Evolutionary conservation across 2,888 invertebrate genomes (phyloP).

Genomic region (Poecilus cupreus): DNA sequence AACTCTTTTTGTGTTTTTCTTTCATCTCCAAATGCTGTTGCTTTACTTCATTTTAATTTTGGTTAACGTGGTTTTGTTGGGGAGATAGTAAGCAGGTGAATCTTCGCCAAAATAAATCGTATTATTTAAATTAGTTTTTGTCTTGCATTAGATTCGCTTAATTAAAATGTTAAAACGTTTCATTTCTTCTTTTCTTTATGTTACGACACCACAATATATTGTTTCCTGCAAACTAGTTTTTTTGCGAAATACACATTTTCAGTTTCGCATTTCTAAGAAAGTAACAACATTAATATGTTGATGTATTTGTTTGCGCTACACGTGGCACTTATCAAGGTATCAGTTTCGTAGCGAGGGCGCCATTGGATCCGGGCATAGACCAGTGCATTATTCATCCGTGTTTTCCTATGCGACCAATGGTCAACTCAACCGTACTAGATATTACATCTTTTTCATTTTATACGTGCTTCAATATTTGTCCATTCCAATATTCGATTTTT

Average conservation of each 20-base stretch:
- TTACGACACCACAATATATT: neutral
- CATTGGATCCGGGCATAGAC: slow-evolving; percentile 31
- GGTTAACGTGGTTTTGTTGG: slow-evolving; percentile 1
- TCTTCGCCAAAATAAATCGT: slow-evolving; percentile 23
- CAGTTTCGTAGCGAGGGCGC: slow-evolving; percentile 46
- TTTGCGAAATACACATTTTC: neutral
- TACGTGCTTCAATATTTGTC: no score
- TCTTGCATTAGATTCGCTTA: neutral
- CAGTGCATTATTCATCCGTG: slow-evolving; percentile 33
- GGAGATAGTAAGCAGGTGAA: slow-evolving; percentile 16
- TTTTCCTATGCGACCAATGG: no score
- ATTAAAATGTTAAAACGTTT: neutral
- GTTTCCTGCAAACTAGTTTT: neutral
- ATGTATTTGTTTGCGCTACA: slow-evolving; percentile 28
- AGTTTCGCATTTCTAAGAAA: slow-evolving; percentile 26
- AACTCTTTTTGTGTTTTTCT: slow-evolving; percentile 41
- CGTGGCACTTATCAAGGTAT: slow-evolving; percentile 55
- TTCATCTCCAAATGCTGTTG: slow-evolving; percentile 39
- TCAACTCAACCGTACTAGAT: neutral
- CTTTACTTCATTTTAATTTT: slow-evolving; percentile 29
- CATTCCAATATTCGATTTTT: no score
- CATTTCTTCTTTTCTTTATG: neutral
- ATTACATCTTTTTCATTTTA: neutral
- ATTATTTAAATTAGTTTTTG: slow-evolving; percentile 3
- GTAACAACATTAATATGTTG: slow-evolving; percentile 6